Evolutionary conservation across 1,140 invertebrate genomes (phyloP).

Genomic region (Diuraphis noxia): DNA sequence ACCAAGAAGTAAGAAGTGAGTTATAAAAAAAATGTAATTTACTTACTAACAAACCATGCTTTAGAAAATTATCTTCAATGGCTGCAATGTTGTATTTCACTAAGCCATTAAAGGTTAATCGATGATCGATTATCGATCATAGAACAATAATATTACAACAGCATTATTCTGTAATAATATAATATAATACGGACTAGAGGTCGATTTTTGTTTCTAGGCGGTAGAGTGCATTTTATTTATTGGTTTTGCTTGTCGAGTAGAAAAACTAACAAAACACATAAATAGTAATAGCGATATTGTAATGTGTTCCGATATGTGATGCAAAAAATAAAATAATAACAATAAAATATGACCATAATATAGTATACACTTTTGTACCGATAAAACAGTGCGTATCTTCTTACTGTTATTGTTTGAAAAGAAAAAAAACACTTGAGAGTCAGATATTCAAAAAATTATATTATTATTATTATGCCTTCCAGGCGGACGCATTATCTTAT

Average conservation of each 20-base stretch:
- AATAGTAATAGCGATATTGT: neutral
- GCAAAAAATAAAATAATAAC: neutral
- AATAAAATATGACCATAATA: neutral
- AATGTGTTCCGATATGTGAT: neutral
- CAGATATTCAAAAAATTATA: slow-evolving; percentile 6
- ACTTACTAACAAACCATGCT: too few relatives aligned
- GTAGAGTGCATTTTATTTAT: neutral
- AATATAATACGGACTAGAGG: neutral
- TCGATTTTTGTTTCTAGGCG: neutral
- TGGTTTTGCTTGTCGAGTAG: neutral
- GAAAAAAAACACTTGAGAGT: neutral
- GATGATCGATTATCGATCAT: too few relatives aligned
- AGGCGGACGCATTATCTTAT: neutral
- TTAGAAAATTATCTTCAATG: neutral
- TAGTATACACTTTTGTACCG: neutral
- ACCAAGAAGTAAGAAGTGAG: neutral
- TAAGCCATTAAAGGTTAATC: neutral
- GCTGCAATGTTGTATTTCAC: neutral
- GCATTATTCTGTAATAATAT: neutral
- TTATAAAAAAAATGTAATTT: neutral
- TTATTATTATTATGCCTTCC: neutral
- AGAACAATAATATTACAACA: neutral
- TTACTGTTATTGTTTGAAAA: neutral
- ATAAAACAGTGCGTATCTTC: neutral
- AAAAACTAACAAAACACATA: neutral